Evolutionary conservation across 2,797 vertebrate genomes (phyloP), one percentile per base, ranked within the genome.

Genomic region (Phrynocephalus vlangalii): DNA sequence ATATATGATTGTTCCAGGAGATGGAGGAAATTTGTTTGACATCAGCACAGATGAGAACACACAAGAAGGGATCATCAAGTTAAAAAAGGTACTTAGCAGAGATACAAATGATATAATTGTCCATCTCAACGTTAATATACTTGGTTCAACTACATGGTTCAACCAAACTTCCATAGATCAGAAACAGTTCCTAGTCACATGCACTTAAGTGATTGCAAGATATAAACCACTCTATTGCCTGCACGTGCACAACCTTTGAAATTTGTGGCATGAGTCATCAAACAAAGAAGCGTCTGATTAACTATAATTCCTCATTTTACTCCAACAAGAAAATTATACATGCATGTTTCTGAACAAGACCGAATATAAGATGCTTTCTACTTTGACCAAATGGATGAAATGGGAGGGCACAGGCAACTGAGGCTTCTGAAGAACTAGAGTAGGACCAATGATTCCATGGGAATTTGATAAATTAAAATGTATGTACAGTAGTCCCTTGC

Each of bases 1-100:
- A 88, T 99, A 99, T 94, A 99, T 96, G 92, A 99, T 99, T 22
- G 98, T 99, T 88, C 98, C 99, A 26, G 99, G 99, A 38, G 99
- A 99, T 83, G 99, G 98, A 44, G 98, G 98, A 22, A 97, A 98
- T 92, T 97, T 98, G 92, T 99, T 99, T 96, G 98, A 99, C 90
- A 99, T 99, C 88, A 92, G 97, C 68, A 99, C 99, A 93, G 99
- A 99, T 80, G 97, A 98, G 82, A 97, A 98, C 83, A 99, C 98
- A 90, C 99, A 99, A 87, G 98, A 99, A 94, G 99, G 99, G 73
- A 96, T 99, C 90, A 98, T 99, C 92, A 98, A 97, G 89, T 96
- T 99, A 88, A 99, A 97, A 97, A 98, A 97, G 98, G 99, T 99
- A 97, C 5, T 90, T 87, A 67, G 2, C 7, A 86, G 1, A 0